These are phyloP conservation scores for Fragum fragum DNA, from an alignment of 2,888 invertebrate species.

Conservation along the genomic window DNA sequence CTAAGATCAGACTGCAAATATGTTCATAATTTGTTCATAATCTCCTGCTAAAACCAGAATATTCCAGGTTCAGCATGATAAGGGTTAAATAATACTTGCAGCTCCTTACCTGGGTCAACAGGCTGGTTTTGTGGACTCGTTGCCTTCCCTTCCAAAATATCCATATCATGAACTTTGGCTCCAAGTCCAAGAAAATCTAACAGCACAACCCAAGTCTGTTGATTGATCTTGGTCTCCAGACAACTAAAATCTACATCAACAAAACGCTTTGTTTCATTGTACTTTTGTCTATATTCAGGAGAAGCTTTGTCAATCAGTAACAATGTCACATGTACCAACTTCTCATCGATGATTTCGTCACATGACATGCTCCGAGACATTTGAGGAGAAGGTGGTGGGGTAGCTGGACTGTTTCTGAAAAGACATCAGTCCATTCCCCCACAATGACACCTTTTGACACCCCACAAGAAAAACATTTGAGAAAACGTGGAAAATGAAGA, in stretches of 20 bases:
- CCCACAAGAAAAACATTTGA: too few relatives aligned
- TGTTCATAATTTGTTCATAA: too few relatives aligned
- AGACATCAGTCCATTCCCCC: too few relatives aligned
- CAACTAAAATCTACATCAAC: constrained; percentile 96
- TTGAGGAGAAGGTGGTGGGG: constrained; percentile 91
- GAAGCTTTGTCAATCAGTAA: constrained; percentile 90
- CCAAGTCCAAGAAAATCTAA: constrained; percentile 95
- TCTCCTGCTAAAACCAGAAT: too few relatives aligned
- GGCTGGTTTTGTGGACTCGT: constrained; percentile 38
- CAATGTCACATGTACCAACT: constrained; percentile 92
- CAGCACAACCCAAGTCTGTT: constrained; percentile 98
- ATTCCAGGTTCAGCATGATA: too few relatives aligned
- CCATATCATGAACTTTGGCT: constrained; percentile 83
- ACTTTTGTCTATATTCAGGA: constrained; percentile 90
- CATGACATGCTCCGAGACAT: constrained; percentile 67
- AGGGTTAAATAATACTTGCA: too few relatives aligned
- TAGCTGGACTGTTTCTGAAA: constrained; percentile 83
- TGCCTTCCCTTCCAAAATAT: constrained; percentile 53
- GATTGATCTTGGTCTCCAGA: constrained; percentile 95
- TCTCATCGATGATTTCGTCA: constrained; percentile 80
- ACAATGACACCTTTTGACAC: too few relatives aligned
- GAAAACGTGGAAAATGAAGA: too few relatives aligned
- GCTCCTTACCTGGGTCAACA: constrained; percentile 43
- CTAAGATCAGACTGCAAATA: too few relatives aligned
- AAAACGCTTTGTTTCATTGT: constrained; percentile 88